These are phyloP conservation scores for Steinernema feltiae DNA, from an alignment of 1,140 invertebrate species.

Conservation along the genomic window DNA sequence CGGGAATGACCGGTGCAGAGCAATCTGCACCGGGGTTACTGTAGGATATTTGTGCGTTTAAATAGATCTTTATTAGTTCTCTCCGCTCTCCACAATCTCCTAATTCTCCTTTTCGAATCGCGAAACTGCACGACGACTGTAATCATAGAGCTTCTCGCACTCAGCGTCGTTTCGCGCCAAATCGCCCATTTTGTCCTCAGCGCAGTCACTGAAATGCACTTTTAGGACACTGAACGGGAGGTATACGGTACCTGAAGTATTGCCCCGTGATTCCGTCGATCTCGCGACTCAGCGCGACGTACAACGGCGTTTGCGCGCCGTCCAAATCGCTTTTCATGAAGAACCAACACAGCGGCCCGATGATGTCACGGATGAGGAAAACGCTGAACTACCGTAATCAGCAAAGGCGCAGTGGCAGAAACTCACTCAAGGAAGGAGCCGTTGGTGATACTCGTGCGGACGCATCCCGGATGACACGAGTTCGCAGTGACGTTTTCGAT, in stretches of 20 bases:
- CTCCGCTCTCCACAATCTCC: neutral
- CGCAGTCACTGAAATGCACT: neutral
- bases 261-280: conserved; percentile 67
- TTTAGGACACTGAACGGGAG: neutral
- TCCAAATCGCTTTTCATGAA: conserved; percentile 69
- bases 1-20: no score
- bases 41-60: no score
- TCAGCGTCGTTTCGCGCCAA: conserved; percentile 1
- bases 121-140: neutral
- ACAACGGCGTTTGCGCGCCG: conserved; percentile 70
- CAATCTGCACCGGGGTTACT: no score
- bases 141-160: neutral
- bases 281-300: conserved; percentile 67
- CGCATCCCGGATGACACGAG: conserved; percentile 77
- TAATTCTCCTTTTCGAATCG: neutral
- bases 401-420: conserved; percentile 56
- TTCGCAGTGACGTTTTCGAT: conserved; percentile 67
- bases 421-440: conserved; percentile 68
- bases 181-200: neutral
- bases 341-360: conserved; percentile 70
- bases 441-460: conserved; percentile 72
- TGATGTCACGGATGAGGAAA: neutral
- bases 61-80: neutral
- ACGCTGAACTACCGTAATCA: neutral
- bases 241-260: conserved; percentile 62